Percentiles rank a stretch among this genome's conserved stretches.
phyloP scores from a whole-genome alignment of 2,888 invertebrate genomes.

The Parnassius smintheus region DNA sequence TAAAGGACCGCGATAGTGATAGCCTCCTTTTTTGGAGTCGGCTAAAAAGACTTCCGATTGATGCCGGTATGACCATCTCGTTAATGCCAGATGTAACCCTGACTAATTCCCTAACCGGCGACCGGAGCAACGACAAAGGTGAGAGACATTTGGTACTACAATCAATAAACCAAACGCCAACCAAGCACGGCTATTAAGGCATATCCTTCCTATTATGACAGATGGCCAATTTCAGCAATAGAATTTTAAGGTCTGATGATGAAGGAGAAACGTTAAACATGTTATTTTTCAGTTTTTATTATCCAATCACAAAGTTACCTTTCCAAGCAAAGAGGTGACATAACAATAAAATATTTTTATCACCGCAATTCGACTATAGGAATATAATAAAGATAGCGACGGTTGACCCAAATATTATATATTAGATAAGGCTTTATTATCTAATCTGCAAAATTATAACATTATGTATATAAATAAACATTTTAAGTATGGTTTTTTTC shows the following conservation, averaged over 20 bases:
- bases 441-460: neutral
- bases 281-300: constrained; percentile 10
- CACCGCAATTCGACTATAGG: neutral
- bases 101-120: neutral
- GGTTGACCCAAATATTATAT: constrained; percentile 16
- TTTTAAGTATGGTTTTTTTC: too few species aligned
- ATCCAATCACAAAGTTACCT: constrained; percentile 3
- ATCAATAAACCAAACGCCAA: too few species aligned
- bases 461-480: neutral
- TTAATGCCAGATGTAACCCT: too few species aligned
- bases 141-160: too few species aligned
- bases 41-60: too few species aligned
- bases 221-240: neutral
- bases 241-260: too few species aligned
- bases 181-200: too few species aligned
- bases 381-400: constrained; percentile 12
- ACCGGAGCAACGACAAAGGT: neutral
- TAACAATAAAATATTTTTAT: constrained; percentile 18
- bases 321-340: constrained; percentile 5
- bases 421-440: constrained; percentile 9
- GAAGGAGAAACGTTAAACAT: neutral
- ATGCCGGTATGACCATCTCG: too few species aligned
- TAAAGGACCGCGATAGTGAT: too few species aligned
- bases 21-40: too few species aligned
- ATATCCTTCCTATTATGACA: too few species aligned